These are phyloP conservation scores for Eptesicus fuscus DNA, from an alignment of 2,113 vertebrate species.

Conservation along the genomic window DNA sequence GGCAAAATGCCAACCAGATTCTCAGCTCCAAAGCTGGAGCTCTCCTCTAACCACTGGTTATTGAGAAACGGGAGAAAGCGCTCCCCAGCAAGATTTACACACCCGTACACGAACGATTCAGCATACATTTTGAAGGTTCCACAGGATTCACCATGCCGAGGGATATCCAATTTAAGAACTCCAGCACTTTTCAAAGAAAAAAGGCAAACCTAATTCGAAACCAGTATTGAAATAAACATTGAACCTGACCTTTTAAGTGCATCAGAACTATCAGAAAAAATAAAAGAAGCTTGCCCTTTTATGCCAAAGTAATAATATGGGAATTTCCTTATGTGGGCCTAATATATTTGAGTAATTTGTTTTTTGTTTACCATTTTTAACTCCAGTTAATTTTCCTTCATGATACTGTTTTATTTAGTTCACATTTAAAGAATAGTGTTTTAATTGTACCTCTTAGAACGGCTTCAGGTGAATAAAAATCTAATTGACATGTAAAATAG, in stretches of 20 bases:
- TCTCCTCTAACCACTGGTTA: neutral
- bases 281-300: neutral
- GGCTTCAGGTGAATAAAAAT: neutral
- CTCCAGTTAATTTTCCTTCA: neutral
- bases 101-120: neutral
- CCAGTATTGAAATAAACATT: neutral
- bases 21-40: neutral
- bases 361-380: slow-evolving; percentile 34
- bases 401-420: slow-evolving; percentile 2
- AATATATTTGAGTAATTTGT: neutral
- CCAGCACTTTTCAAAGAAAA: neutral
- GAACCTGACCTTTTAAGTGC: neutral
- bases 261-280: neutral
- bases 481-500: neutral
- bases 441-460: neutral
- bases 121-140: neutral
- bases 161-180: neutral
- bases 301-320: neutral
- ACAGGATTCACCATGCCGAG: neutral
- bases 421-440: slow-evolving; percentile 6
- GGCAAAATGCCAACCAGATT: neutral
- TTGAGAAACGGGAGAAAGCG: neutral
- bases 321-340: neutral
- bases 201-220: neutral
- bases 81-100: neutral